Evolutionary conservation across 2,797 vertebrate genomes (phyloP), one percentile per base, ranked within the genome.

Genomic region (Labeo calbasu): DNA sequence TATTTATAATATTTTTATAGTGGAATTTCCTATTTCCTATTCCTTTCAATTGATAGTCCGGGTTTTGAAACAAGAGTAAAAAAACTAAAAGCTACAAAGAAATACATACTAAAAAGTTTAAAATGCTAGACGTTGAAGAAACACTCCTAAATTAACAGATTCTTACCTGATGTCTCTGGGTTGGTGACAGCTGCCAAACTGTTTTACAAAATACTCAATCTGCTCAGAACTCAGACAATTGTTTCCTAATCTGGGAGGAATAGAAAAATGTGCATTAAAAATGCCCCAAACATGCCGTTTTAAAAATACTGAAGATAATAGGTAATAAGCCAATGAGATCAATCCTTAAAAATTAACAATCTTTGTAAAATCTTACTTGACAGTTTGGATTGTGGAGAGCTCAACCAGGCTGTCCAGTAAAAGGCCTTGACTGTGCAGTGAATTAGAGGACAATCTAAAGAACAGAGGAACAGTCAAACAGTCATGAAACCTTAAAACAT

Each of bases 361-460:
- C 8, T 21, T 14, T 46, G 68, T 21, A 84, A 81, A 55, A 55
- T 59, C 84, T 84, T 84, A 88, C 87, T 65, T 81, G 17, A 88
- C 7, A 40, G 82, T 79, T 48, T 86, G 88, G 2, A 91, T 65
- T 28, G 87, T 83, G 80, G 68, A 63, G 23, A 89, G 78, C 13
- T 68, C 25, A 57, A 83, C 77, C 71, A 92, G 85, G 5, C 21
- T 59, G 25, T 85, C 84, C 84, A 85, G 80, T 19, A 90, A 76
- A 25, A 88, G 7, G 12, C 83, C 68, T 77, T 85, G 90, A 78
- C 36, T 85, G 10, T 65, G 73, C n/a, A 90, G 73, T 28, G 75
- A 69, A 77, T 85, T 89, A 65, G 79, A 88, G 59, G 87, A 88
- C 46, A 91, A 79, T 78, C 89, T 92, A 77, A 61, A 86, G 32